A percentile compares a stretch with the other conserved stretches of the same genome.
These are phyloP conservation scores for Drosophila ohnishii DNA, from an alignment of 1,140 invertebrate species.

Conservation along the genomic window DNA sequence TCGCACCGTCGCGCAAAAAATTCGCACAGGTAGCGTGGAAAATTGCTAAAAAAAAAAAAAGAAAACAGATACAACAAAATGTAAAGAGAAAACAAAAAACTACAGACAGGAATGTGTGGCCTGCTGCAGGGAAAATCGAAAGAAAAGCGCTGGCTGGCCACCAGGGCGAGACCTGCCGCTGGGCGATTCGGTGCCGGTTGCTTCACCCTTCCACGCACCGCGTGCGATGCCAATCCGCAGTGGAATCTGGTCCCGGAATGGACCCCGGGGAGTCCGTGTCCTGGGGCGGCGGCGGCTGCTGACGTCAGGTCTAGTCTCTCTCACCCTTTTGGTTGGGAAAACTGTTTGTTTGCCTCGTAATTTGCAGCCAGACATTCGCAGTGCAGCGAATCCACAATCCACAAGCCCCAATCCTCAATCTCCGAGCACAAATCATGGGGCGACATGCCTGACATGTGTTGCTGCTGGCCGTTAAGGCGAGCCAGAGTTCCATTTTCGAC, in stretches of 20 bases:
- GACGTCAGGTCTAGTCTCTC: slow-evolving; percentile 57
- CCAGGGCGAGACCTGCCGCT: slow-evolving; percentile 59
- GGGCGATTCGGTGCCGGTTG: slow-evolving; percentile 48
- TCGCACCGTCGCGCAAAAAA: slow-evolving; percentile 73
- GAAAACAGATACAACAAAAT: slow-evolving; percentile 1
- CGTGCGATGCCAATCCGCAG: slow-evolving; percentile 52
- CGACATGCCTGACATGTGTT: slow-evolving; percentile 60
- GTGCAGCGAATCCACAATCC: slow-evolving; percentile 24
- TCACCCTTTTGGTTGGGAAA: slow-evolving; percentile 32
- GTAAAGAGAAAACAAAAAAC: slow-evolving; percentile 17
- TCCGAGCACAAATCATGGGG: slow-evolving; percentile 56
- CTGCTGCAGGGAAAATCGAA: slow-evolving; percentile 37
- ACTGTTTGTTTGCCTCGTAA: slow-evolving; percentile 57
- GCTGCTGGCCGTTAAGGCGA: slow-evolving; percentile 3
- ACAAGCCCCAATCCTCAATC: slow-evolving; percentile 25
- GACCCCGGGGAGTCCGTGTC: slow-evolving; percentile 68
- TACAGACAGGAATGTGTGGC: slow-evolving; percentile 16
- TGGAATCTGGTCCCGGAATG: slow-evolving; percentile 56
- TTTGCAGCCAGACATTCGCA: slow-evolving; percentile 57
- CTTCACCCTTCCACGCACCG: slow-evolving; percentile 70
- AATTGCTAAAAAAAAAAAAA: slow-evolving; percentile 70
- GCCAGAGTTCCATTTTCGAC: slow-evolving; percentile 51
- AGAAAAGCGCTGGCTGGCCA: slow-evolving; percentile 37
- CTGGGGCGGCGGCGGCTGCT: slow-evolving; percentile 55
- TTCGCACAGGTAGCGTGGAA: slow-evolving; percentile 81